A percentile compares a stretch with the other conserved stretches of the same genome.
phyloP scores from a whole-genome alignment of 2,888 invertebrate species.

The Diaperis boleti region DNA sequence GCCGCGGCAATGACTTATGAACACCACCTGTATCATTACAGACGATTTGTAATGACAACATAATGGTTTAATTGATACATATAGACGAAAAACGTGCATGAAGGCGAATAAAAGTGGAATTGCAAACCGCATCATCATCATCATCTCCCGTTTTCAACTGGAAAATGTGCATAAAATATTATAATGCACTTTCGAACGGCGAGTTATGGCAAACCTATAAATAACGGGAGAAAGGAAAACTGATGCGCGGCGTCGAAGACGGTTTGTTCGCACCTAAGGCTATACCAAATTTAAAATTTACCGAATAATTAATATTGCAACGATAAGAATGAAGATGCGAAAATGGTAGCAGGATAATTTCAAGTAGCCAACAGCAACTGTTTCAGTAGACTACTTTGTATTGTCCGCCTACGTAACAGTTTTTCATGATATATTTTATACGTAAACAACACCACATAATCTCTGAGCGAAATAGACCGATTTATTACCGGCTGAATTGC shows the following conservation, averaged over 20 bases:
- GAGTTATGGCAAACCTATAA: slow-evolving; percentile 25
- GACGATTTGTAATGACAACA: slow-evolving; percentile 62
- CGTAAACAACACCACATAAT: slow-evolving; percentile 25
- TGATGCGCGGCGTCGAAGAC: not conserved
- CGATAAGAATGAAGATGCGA: slow-evolving; percentile 31
- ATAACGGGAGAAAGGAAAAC: slow-evolving; percentile 20
- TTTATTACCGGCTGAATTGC: slow-evolving; percentile 11
- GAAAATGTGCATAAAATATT: slow-evolving; percentile 37
- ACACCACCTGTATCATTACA: slow-evolving; percentile 61
- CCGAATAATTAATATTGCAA: slow-evolving; percentile 16
- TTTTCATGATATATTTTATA: slow-evolving; percentile 37
- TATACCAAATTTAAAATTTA: slow-evolving; percentile 23
- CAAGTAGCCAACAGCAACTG: slow-evolving; percentile 54
- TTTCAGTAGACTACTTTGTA: slow-evolving; percentile 51
- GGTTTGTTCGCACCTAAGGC: slow-evolving; percentile 26
- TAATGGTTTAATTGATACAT: slow-evolving; percentile 64
- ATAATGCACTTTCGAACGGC: slow-evolving; percentile 28
- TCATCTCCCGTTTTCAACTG: slow-evolving; percentile 42
- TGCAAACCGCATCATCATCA: slow-evolving; percentile 50
- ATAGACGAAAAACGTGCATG: slow-evolving; percentile 56
- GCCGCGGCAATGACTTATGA: slow-evolving; percentile 55
- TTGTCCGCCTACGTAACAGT: slow-evolving; percentile 53
- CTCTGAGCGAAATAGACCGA: slow-evolving; percentile 19
- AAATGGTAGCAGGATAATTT: slow-evolving; percentile 55
- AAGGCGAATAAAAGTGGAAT: slow-evolving; percentile 54